Evolutionary conservation across 2,888 invertebrate genomes (phyloP).

Genomic region (Trissolcus japonicus): DNA sequence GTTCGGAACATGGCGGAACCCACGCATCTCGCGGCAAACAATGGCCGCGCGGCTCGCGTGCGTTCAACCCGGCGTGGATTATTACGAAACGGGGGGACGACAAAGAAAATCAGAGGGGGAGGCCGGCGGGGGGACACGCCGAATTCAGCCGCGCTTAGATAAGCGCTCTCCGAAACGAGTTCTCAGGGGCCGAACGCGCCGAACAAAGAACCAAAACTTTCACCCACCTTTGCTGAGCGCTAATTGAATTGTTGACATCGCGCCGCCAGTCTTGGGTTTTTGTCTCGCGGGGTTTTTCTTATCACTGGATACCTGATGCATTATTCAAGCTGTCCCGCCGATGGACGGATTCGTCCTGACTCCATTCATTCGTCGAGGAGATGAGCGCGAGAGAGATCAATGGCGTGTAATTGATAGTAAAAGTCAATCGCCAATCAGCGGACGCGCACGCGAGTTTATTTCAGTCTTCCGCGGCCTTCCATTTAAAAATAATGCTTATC

Average conservation of each 20-base stretch:
- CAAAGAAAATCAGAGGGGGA: not conserved
- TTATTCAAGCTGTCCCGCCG: conserved; percentile 8
- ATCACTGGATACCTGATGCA: not conserved
- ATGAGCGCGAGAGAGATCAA: conserved; percentile 27
- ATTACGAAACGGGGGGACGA: conserved; percentile 8
- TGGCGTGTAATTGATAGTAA: conserved; percentile 41
- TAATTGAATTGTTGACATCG: conserved; percentile 28
- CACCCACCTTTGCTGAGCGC: not conserved
- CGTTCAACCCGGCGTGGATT: not conserved
- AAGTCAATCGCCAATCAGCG: conserved; percentile 9
- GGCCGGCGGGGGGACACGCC: not conserved
- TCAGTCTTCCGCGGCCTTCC: not conserved
- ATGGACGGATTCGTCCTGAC: not conserved
- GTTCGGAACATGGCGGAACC: conserved; percentile 27
- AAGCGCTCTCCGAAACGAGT: conserved; percentile 9
- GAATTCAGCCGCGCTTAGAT: conserved; percentile 6
- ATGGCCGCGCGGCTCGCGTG: conserved; percentile 7
- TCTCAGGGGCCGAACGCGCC: not conserved
- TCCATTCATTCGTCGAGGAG: conserved; percentile 2
- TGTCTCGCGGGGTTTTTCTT: not conserved
- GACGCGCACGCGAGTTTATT: not conserved
- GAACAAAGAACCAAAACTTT: conserved; percentile 18
- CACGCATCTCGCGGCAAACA: conserved; percentile 15
- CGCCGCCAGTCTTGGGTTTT: not conserved
- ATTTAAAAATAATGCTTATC: conserved; percentile 29